These are phyloP conservation scores for Lemur catta DNA, from an alignment of 2,797 vertebrate genomes.

Conservation along the genomic window DNA sequence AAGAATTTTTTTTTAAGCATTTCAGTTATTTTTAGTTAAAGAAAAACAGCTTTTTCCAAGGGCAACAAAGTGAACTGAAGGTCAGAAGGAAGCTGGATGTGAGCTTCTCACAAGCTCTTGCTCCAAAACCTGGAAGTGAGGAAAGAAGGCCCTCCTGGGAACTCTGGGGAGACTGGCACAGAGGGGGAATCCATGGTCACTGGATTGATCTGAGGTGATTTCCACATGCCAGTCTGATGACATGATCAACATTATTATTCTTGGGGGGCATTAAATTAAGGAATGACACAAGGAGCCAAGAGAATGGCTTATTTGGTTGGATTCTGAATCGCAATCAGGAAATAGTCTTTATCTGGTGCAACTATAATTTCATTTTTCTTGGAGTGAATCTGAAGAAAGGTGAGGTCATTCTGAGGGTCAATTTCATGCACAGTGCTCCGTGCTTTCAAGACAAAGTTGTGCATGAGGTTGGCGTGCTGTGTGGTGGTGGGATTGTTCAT, in stretches of 20 bases:
- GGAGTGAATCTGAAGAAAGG: constrained; percentile 95
- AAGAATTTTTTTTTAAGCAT: constrained; percentile 56
- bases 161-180: background rate
- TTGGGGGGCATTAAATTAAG: constrained; percentile 80
- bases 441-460: constrained; percentile 94
- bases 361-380: constrained; percentile 99
- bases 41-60: constrained; percentile 64
- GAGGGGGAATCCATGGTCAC: background rate
- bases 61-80: constrained; percentile 35
- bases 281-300: constrained; percentile 46
- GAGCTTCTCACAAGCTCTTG: background rate
- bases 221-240: background rate
- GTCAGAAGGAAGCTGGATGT: constrained; percentile 42
- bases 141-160: background rate
- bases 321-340: constrained; percentile 98
- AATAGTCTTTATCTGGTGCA: constrained; percentile 98
- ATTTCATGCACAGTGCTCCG: constrained; percentile 93
- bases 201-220: background rate
- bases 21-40: constrained; percentile 74
- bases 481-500: constrained; percentile 94
- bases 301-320: constrained; percentile 88
- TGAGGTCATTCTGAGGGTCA: constrained; percentile 97
- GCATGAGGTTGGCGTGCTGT: constrained; percentile 94
- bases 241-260: constrained; percentile 59
- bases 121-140: background rate